Base-by-base conservation (phyloP, 2,888 invertebrate species). In the Epistrophe grossulariae region DNA sequence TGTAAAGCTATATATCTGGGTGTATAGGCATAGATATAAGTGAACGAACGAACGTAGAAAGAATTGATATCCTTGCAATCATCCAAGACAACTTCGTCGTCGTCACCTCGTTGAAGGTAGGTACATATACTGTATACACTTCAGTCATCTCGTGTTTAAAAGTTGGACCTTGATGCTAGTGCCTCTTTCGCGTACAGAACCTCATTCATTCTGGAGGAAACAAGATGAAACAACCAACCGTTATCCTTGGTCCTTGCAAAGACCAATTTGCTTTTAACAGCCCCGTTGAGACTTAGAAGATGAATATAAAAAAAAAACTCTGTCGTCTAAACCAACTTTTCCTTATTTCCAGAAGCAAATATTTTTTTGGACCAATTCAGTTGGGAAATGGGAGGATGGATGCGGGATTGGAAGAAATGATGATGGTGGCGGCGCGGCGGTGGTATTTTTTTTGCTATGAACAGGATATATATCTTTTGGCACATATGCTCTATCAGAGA, bases 241-340 rank as follows among this genome's bases (percentile, higher is more conserved):
- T 52, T 17, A 48, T 48, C 17, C 19, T 38, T 48, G 24, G 52
- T 70, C 70, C 24, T 70, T 70, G 70, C 24, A 87, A 82, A 68
- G 79, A 82, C 85, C 85, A 87, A 87, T 82, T 87, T 87, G 71
- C 85, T 78, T 79, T 82, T 82, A 79, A 87, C 85, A 76, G 82
- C 79, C 38, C 85, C 82, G 28, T 66, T 50, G 79, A 87, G 85
- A 82, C 79, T 78, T 66, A 70, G 11, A 50, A 50, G 19, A 35
- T n/a, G 57, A 45, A 57, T 4, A 15, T n/a, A 64, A 50, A 52
- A 71, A 70, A 43, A 74, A 52, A 8, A 79, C 24, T 64, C 38
- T 28, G 57, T 48, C 79, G 74, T 57, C 76, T 72, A 50, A 64
- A 40, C 57, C 31, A 73, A 68, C 83, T 83, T 72, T 55, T 52